Evolutionary conservation across 2,113 vertebrate genomes (phyloP).

Genomic region (Melanerpes formicivorus): DNA sequence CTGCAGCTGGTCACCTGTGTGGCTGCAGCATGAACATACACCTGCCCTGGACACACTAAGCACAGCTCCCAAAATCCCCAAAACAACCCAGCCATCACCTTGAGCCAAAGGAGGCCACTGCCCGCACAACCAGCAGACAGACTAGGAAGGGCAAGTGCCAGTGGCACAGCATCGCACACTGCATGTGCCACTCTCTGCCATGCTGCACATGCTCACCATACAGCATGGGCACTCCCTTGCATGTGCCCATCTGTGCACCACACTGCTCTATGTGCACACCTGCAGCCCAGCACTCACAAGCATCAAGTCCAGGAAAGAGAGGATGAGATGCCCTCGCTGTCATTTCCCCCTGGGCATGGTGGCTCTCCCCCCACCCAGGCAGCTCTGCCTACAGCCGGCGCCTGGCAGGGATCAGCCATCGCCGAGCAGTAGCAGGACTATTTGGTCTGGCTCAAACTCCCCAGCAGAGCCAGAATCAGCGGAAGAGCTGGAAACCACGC

Average conservation of each 20-base stretch:
- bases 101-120: background rate
- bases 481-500: background rate
- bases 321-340: background rate
- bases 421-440: accelerated
- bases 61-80: background rate
- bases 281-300: accelerated
- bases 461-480: background rate
- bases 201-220: accelerated
- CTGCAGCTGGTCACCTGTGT: accelerated
- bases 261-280: accelerated
- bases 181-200: accelerated
- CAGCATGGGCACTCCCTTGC: background rate
- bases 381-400: background rate
- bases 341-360: accelerated
- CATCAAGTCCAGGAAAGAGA: accelerated
- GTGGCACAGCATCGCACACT: background rate
- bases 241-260: accelerated
- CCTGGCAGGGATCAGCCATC: background rate
- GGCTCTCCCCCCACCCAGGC: background rate
- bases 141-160: background rate
- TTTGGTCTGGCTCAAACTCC: background rate
- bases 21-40: accelerated
- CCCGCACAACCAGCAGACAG: background rate
- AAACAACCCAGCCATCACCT: background rate
- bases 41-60: background rate